Evolutionary conservation across 2,888 invertebrate species (phyloP).

Genomic region (Coecobrya sp.): DNA sequence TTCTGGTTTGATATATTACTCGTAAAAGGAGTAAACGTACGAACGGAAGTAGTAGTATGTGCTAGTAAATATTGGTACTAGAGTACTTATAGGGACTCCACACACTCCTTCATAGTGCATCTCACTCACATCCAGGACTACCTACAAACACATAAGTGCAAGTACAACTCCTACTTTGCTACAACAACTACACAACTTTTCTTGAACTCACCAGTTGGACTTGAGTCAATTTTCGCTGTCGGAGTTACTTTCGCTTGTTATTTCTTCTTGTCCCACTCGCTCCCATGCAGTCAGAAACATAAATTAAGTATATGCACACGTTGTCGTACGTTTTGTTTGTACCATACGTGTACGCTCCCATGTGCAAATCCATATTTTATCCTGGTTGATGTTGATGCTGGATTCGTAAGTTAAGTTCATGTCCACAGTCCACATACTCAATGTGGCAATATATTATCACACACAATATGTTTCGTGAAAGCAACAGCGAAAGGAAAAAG

Average conservation of each 20-base stretch:
- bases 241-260: constrained; percentile 61
- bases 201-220: constrained; percentile 69
- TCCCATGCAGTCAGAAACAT: constrained; percentile 35
- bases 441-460: constrained; percentile 26
- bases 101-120: neutral
- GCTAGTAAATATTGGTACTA: neutral
- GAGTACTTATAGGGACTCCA: neutral
- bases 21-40: constrained; percentile 12
- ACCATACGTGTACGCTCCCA: constrained; percentile 32
- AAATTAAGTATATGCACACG: constrained; percentile 61
- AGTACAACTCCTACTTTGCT: constrained; percentile 22
- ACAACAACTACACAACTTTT: constrained; percentile 56
- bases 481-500: neutral
- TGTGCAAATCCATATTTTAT: constrained; percentile 62
- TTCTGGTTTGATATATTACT: constrained; percentile 71
- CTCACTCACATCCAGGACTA: neutral
- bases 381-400: constrained; percentile 8
- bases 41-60: neutral
- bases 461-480: constrained; percentile 51
- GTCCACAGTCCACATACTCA: neutral
- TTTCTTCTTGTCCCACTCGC: constrained; percentile 59
- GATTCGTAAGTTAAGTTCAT: neutral
- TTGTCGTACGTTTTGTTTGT: constrained; percentile 15
- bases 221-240: constrained; percentile 74
- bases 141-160: neutral